These are phyloP conservation scores for Drosophila multiciliata DNA, from an alignment of 2,888 invertebrate species.

Conservation along the genomic window DNA sequence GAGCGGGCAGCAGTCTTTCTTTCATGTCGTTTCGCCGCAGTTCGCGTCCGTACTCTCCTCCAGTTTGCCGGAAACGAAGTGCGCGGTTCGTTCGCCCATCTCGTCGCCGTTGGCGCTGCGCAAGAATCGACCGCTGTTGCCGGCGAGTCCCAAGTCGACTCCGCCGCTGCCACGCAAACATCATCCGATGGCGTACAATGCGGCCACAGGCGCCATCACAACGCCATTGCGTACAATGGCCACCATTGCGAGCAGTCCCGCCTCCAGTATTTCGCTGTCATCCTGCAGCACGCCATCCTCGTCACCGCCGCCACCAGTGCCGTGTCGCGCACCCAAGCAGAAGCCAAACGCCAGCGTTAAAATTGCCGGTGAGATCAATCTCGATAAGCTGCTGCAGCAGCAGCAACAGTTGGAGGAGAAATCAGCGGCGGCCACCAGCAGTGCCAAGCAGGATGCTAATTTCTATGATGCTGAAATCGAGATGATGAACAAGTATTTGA, in stretches of 20 bases:
- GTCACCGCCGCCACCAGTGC: slow-evolving; percentile 83
- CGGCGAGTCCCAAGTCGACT: slow-evolving; percentile 80
- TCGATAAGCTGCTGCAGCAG: slow-evolving; percentile 77
- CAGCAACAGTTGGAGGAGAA: slow-evolving; percentile 81
- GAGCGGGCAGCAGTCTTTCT: slow-evolving; percentile 69
- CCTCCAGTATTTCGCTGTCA: slow-evolving; percentile 82
- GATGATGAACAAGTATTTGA: slow-evolving; percentile 85
- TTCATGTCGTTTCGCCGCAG: slow-evolving; percentile 80
- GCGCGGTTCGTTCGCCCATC: slow-evolving; percentile 77
- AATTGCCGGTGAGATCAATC: slow-evolving; percentile 60
- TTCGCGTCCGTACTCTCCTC: slow-evolving; percentile 76
- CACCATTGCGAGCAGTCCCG: slow-evolving; percentile 78
- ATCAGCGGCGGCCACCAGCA: slow-evolving; percentile 72
- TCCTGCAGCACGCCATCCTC: slow-evolving; percentile 83
- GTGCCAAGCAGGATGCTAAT: slow-evolving; percentile 81
- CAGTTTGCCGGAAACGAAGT: slow-evolving; percentile 74
- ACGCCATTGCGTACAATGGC: slow-evolving; percentile 72
- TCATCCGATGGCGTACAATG: slow-evolving; percentile 76
- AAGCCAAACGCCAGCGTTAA: slow-evolving; percentile 18
- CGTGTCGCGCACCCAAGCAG: slow-evolving; percentile 81
- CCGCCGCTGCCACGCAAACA: slow-evolving; percentile 80
- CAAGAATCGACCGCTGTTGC: slow-evolving; percentile 73
- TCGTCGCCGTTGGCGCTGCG: slow-evolving; percentile 78
- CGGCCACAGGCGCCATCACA: slow-evolving; percentile 70
- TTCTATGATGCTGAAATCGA: slow-evolving; percentile 85